A percentile compares a stretch with the other conserved stretches of the same genome.
Evolutionary conservation across 2,888 invertebrate genomes (phyloP).

Genomic region (Drosophila peninsularis): DNA sequence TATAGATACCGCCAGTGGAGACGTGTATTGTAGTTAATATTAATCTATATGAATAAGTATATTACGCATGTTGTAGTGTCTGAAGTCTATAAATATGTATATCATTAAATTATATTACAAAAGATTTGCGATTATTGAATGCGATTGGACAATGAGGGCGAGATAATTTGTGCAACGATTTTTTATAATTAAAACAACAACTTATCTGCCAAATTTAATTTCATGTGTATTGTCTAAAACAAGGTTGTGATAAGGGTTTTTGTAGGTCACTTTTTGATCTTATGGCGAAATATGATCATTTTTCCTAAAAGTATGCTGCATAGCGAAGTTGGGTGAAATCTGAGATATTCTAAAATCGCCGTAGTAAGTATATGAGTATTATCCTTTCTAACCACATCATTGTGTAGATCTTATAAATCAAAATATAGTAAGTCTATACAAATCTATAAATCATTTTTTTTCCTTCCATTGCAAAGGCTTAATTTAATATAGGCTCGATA

Average conservation of each 20-base stretch:
- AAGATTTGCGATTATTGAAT: constrained; percentile 21
- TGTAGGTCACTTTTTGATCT: neutral
- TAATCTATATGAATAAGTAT: constrained; percentile 47
- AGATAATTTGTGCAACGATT: neutral
- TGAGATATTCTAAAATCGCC: neutral
- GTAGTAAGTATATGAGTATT: neutral
- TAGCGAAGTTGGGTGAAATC: neutral
- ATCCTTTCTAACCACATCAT: neutral
- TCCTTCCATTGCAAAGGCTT: neutral
- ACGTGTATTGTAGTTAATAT: constrained; percentile 58
- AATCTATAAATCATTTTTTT: neutral
- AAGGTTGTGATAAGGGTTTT: neutral
- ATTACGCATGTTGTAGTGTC: constrained; percentile 60
- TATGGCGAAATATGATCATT: neutral
- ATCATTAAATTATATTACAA: constrained; percentile 67
- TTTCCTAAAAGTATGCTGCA: neutral
- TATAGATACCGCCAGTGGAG: constrained; percentile 24
- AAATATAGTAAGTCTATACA: no score
- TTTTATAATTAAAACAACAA: constrained; percentile 14
- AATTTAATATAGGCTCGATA: neutral
- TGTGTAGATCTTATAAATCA: no score
- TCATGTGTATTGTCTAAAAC: neutral
- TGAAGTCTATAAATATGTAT: constrained; percentile 62
- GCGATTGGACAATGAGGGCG: constrained; percentile 3
- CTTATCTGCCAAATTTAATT: neutral